phyloP scores from a whole-genome alignment of 92 coral and sea anemone species.

The Epizoanthus stellaris region DNA sequence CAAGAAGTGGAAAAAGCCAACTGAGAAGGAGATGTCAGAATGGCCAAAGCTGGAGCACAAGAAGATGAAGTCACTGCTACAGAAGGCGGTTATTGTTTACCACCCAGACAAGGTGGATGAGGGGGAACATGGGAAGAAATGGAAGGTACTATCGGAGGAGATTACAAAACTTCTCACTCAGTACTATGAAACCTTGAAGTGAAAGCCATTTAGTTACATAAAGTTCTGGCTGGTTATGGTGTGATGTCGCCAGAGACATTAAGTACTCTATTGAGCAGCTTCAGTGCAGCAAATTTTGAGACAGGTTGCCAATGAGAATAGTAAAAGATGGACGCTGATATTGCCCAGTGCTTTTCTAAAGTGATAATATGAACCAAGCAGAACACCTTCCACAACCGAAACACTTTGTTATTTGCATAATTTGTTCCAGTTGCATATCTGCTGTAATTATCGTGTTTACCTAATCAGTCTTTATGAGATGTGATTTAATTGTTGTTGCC shows the following conservation, averaged over 20 bases:
- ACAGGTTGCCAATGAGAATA: no score
- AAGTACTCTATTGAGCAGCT: neutral
- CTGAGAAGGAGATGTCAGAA: slow-evolving; percentile 56
- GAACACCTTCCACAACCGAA: no score
- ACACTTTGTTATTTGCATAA: no score
- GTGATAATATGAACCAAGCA: no score
- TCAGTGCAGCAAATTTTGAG: no score
- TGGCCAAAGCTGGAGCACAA: slow-evolving; percentile 43
- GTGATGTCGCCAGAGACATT: neutral
- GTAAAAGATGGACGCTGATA: no score
- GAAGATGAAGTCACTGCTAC: slow-evolving; percentile 55
- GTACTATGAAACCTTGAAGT: slow-evolving; percentile 65
- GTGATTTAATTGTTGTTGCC: no score
- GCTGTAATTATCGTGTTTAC: no score
- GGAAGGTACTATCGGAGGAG: slow-evolving; percentile 86
- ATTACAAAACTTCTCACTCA: slow-evolving; percentile 71
- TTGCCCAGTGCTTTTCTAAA: no score
- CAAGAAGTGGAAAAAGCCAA: slow-evolving; percentile 66
- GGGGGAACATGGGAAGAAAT: slow-evolving; percentile 73
- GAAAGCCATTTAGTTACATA: neutral
- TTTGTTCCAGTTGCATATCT: no score
- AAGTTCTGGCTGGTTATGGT: neutral
- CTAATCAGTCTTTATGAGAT: no score
- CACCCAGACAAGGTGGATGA: slow-evolving; percentile 83
- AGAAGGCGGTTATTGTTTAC: slow-evolving; percentile 62